These are phyloP conservation scores for Phoxinus dragarum DNA, from an alignment of 2,797 vertebrate genomes.

Conservation along the genomic window DNA sequence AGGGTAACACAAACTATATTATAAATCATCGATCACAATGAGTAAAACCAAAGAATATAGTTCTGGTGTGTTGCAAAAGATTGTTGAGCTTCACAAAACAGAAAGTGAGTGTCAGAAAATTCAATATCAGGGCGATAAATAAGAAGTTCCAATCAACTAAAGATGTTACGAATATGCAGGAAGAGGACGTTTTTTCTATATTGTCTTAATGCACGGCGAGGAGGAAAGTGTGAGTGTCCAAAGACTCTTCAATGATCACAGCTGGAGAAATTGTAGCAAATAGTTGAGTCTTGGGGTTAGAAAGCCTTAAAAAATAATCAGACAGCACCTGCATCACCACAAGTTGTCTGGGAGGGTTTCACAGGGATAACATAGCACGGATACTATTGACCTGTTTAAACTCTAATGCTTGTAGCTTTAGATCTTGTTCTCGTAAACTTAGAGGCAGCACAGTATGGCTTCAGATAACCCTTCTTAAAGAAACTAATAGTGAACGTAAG, in stretches of 20 bases:
- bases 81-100: not conserved
- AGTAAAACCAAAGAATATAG: not conserved
- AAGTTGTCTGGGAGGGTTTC: not conserved
- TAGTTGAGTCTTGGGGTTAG: not conserved
- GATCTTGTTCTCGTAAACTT: not conserved
- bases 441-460: not conserved
- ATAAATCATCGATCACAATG: not conserved
- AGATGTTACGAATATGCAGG: not conserved
- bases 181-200: not conserved
- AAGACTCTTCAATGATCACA: not conserved
- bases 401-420: not conserved
- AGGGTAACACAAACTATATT: not conserved
- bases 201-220: not conserved
- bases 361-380: not conserved
- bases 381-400: conserved; percentile 23
- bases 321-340: not conserved
- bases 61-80: not conserved
- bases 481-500: not conserved
- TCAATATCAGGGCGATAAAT: not conserved
- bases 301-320: not conserved
- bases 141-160: not conserved
- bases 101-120: not conserved
- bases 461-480: conserved; percentile 30
- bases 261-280: not conserved
- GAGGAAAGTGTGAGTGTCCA: not conserved